Evolutionary conservation across 1,140 invertebrate species (phyloP).

Genomic region (Drosophila arawakana): DNA sequence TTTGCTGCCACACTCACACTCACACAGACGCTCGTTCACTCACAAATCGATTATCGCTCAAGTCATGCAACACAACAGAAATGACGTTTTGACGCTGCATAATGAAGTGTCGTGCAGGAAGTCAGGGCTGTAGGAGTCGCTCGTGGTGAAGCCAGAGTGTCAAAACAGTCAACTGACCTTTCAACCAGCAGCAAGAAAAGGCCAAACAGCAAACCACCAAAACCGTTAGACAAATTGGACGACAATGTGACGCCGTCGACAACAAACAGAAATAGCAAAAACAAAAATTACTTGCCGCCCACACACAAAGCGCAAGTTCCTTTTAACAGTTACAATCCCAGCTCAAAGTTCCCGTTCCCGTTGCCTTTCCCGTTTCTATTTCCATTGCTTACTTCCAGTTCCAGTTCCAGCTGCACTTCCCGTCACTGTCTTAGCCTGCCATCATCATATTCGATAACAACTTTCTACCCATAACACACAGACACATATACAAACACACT

Average conservation of each 20-base stretch:
- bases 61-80: conserved; percentile 46
- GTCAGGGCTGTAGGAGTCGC: background rate
- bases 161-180: conserved; percentile 52
- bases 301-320: conserved; percentile 12
- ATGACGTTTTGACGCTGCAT: conserved; percentile 58
- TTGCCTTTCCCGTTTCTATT: background rate
- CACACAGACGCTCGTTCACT: conserved; percentile 17
- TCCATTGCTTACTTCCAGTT: background rate
- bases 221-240: conserved; percentile 34
- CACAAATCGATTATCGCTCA: conserved; percentile 39
- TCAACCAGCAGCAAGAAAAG: conserved; percentile 51
- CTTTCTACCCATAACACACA: conserved; percentile 61
- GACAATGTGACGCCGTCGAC: conserved; percentile 45
- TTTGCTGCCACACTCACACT: conserved; percentile 10
- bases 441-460: conserved; percentile 76
- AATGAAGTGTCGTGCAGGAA: conserved; percentile 45
- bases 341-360: conserved; percentile 5
- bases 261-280: conserved; percentile 28
- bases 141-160: background rate
- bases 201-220: conserved; percentile 36
- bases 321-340: too few relatives aligned
- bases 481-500: background rate
- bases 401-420: conserved; percentile 2
- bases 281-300: conserved; percentile 37
- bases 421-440: conserved; percentile 23